These are phyloP conservation scores for Zaprionus vittiger DNA, from an alignment of 1,140 invertebrate genomes.

Conservation along the genomic window DNA sequence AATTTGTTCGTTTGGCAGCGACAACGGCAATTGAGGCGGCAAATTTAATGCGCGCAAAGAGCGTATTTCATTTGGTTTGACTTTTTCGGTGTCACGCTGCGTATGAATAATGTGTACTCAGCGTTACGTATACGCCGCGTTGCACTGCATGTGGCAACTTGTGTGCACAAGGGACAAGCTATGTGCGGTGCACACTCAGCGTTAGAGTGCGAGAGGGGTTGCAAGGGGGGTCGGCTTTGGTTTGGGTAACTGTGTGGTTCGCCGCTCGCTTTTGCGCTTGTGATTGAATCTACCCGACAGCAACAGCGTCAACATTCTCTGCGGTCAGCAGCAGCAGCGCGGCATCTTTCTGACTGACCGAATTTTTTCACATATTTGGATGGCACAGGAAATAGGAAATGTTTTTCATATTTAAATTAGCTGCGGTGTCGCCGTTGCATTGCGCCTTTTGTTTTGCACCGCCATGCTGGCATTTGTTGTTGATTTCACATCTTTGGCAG, in stretches of 20 bases:
- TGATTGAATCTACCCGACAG: slow-evolving; percentile 42
- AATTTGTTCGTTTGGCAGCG: slow-evolving; percentile 45
- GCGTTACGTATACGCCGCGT: slow-evolving; percentile 64
- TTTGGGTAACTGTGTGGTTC: not conserved
- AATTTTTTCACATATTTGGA: slow-evolving; percentile 37
- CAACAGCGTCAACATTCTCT: not conserved
- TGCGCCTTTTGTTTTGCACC: slow-evolving; percentile 30
- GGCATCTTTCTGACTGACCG: slow-evolving; percentile 28
- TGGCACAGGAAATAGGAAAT: slow-evolving; percentile 78
- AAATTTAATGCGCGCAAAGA: slow-evolving; percentile 76
- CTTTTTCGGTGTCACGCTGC: slow-evolving; percentile 71
- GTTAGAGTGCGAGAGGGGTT: not conserved
- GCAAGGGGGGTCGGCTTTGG: not conserved
- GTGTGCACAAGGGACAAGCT: slow-evolving; percentile 7
- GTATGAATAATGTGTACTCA: slow-evolving; percentile 73
- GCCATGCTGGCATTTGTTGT: not conserved
- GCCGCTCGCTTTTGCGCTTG: slow-evolving; percentile 17
- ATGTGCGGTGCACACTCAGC: slow-evolving; percentile 7
- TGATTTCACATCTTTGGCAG: slow-evolving; percentile 43
- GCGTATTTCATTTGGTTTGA: slow-evolving; percentile 72
- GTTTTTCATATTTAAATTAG: slow-evolving; percentile 81
- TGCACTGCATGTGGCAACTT: slow-evolving; percentile 58
- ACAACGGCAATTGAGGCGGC: slow-evolving; percentile 64
- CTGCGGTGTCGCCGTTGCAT: slow-evolving; percentile 13
- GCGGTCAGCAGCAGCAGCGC: not conserved